Percentiles rank a stretch among this genome's conserved stretches.
These are phyloP conservation scores for Saguinus imperator DNA, from an alignment of 2,113 vertebrate species.

Conservation along the genomic window DNA sequence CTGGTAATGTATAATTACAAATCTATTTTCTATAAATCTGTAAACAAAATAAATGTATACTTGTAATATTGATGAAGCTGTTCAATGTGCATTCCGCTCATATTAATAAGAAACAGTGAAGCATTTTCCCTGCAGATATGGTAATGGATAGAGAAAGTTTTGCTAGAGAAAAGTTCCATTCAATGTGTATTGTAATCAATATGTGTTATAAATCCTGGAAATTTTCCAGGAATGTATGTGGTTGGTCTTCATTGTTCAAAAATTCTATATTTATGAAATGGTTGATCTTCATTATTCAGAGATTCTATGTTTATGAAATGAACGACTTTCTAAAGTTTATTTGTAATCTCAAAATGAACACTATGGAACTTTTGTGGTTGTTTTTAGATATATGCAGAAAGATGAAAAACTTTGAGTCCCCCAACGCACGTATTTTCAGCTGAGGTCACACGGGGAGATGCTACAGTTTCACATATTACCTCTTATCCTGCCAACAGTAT, in stretches of 20 bases:
- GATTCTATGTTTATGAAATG: background rate
- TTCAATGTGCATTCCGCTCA: background rate
- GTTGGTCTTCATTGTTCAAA: background rate
- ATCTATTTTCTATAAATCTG: background rate
- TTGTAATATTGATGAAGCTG: background rate
- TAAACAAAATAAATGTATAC: background rate
- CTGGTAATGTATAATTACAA: background rate
- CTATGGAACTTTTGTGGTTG: background rate
- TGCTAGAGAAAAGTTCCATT: background rate
- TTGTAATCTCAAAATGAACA: background rate
- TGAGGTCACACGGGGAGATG: background rate
- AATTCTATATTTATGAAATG: background rate
- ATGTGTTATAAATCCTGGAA: background rate
- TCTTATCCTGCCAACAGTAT: too few relatives aligned
- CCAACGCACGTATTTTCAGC: fast-evolving
- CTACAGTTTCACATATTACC: background rate
- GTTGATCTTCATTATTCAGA: background rate
- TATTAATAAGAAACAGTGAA: background rate
- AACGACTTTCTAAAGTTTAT: background rate
- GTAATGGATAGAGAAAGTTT: background rate
- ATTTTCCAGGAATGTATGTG: background rate
- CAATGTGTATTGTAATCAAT: background rate
- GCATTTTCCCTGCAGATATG: background rate
- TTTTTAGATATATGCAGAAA: background rate
- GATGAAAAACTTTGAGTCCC: background rate